These are phyloP conservation scores for Stenurella melanura DNA, from an alignment of 2,888 invertebrate genomes.

Conservation along the genomic window DNA sequence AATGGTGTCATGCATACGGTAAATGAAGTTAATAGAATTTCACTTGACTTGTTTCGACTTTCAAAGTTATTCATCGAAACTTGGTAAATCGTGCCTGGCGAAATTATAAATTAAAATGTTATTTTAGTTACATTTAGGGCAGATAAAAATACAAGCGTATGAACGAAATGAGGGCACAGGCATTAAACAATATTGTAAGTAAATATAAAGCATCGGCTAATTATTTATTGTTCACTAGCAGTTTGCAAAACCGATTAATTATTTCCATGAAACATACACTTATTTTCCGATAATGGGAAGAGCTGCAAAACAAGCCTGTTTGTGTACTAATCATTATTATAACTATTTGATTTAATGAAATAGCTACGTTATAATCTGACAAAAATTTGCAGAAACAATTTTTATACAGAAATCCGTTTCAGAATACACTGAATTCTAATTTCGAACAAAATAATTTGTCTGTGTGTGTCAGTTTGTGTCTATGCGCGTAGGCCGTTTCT, in stretches of 20 bases:
- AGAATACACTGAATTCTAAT: too few species aligned
- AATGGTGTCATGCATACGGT: conserved; percentile 24
- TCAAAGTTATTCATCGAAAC: conserved; percentile 44
- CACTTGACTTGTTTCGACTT: conserved; percentile 29
- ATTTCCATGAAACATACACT: neutral
- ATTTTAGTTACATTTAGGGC: conserved; percentile 56
- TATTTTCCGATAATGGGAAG: neutral
- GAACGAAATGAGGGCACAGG: conserved; percentile 54
- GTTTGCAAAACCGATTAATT: conserved; percentile 1
- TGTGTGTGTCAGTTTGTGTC: too few species aligned
- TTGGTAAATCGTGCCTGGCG: conserved; percentile 46
- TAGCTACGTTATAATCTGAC: too few species aligned
- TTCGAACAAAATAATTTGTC: too few species aligned
- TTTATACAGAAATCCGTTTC: too few species aligned
- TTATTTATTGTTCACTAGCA: conserved; percentile 8
- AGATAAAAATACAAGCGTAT: conserved; percentile 57
- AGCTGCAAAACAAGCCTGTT: neutral
- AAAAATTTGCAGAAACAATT: too few species aligned
- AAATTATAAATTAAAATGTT: conserved; percentile 59
- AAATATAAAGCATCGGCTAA: conserved; percentile 12
- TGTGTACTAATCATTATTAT: neutral
- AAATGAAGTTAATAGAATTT: conserved; percentile 28
- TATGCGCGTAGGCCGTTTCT: too few species aligned
- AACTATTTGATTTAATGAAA: too few species aligned
- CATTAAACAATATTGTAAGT: conserved; percentile 45